phyloP scores from a whole-genome alignment of 2,888 invertebrate species.

The Amiota minor region DNA sequence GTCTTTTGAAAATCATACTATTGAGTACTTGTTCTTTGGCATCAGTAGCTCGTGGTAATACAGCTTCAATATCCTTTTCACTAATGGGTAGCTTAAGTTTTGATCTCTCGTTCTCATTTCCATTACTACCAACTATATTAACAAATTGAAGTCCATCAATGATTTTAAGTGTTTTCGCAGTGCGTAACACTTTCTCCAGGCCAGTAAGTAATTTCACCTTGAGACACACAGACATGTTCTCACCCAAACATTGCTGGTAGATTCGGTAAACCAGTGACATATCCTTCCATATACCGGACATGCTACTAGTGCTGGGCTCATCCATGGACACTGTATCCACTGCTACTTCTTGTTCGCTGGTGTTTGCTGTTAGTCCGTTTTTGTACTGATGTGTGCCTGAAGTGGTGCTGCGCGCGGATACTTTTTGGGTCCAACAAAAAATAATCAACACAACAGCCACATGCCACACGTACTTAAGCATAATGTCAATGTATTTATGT shows the following conservation, averaged over 20 bases:
- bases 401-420: constrained; percentile 58
- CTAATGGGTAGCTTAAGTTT: constrained; percentile 54
- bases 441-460: constrained; percentile 60
- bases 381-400: constrained; percentile 48
- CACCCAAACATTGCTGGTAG: constrained; percentile 85
- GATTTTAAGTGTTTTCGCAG: constrained; percentile 78
- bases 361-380: too few relatives aligned
- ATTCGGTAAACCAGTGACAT: constrained; percentile 83
- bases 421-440: constrained; percentile 55
- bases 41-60: constrained; percentile 82
- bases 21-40: constrained; percentile 83
- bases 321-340: constrained; percentile 33
- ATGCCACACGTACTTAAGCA: constrained; percentile 68
- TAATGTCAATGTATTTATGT: constrained; percentile 38
- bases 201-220: constrained; percentile 86
- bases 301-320: constrained; percentile 16
- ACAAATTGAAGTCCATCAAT: constrained; percentile 85
- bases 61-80: constrained; percentile 81
- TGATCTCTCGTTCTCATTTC: constrained; percentile 52
- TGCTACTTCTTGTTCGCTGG: neutral
- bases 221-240: constrained; percentile 80
- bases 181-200: constrained; percentile 82
- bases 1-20: constrained; percentile 82
- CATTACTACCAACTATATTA: constrained; percentile 75
- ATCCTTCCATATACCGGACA: constrained; percentile 74